Evolutionary conservation across 2,797 vertebrate genomes (phyloP).

Genomic region (Apogon talboti): DNA sequence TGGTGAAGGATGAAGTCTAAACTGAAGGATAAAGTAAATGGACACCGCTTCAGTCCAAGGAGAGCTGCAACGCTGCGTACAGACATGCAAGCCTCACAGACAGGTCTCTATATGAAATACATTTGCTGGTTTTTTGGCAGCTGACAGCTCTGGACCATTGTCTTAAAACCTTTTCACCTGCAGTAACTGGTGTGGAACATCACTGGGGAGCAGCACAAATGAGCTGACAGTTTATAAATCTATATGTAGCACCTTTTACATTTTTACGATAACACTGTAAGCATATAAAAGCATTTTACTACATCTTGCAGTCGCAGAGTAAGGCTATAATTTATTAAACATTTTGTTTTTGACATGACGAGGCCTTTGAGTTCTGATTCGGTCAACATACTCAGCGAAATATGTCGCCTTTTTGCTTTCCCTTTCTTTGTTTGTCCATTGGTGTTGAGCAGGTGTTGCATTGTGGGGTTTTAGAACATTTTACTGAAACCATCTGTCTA

Average conservation of each 20-base stretch:
- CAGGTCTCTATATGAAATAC: conserved; percentile 26
- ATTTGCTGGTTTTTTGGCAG: conserved; percentile 21
- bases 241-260: conserved; percentile 1
- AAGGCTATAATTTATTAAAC: background rate
- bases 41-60: conserved; percentile 21
- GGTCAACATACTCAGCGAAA: too few relatives aligned
- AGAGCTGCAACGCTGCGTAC: conserved; percentile 38
- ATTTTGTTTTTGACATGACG: too few relatives aligned
- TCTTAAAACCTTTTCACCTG: conserved; percentile 3
- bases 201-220: conserved; percentile 3
- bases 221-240: conserved; percentile 12
- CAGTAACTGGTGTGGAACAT: conserved; percentile 4
- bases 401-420: too few relatives aligned
- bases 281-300: too few relatives aligned
- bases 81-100: conserved; percentile 25
- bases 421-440: too few relatives aligned
- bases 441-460: too few relatives aligned
- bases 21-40: conserved; percentile 27
- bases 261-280: too few relatives aligned
- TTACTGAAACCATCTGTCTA: too few relatives aligned
- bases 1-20: conserved; percentile 42
- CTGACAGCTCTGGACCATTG: conserved; percentile 8
- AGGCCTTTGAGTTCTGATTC: too few relatives aligned
- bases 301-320: background rate
- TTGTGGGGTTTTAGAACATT: too few relatives aligned